Evolutionary conservation across 1,140 invertebrate species (phyloP).

Genomic region (Ceratina japonica): DNA sequence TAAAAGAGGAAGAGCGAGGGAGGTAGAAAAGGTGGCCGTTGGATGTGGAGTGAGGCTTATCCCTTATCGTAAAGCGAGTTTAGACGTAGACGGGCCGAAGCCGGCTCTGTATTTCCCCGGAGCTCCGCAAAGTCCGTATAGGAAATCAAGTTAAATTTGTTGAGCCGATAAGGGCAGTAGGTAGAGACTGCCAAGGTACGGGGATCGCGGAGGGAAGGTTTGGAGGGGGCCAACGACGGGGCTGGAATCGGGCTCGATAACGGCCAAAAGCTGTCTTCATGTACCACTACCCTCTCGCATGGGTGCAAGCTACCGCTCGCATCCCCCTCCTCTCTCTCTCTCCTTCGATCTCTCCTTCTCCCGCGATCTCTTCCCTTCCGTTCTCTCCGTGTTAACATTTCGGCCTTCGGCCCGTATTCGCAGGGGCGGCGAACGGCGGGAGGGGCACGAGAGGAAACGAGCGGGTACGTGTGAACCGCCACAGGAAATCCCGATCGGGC

Average conservation of each 20-base stretch:
- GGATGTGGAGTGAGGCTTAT: conserved; percentile 60
- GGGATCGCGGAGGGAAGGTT: conserved; percentile 5
- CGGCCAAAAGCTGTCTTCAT: conserved; percentile 60
- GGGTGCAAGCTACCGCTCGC: conserved; percentile 5
- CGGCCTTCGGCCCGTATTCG: not conserved
- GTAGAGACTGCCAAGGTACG: conserved; percentile 13
- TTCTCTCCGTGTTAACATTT: not conserved
- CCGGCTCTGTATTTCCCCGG: conserved; percentile 69
- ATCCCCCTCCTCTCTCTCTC: not conserved
- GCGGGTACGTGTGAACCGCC: conserved; percentile 47
- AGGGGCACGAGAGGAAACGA: too few relatives aligned
- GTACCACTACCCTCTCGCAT: conserved; percentile 34
- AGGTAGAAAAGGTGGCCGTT: not conserved
- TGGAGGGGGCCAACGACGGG: conserved; percentile 41
- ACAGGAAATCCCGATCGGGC: conserved; percentile 37
- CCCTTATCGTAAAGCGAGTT: conserved; percentile 73
- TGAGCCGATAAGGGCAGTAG: conserved; percentile 70
- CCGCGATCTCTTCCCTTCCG: not conserved
- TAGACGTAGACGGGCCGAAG: conserved; percentile 65
- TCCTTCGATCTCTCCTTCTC: not conserved
- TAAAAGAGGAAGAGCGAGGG: not conserved
- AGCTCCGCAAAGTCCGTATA: conserved; percentile 71
- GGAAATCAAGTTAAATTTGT: conserved; percentile 76
- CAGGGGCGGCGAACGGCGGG: too few relatives aligned
- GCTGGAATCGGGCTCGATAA: conserved; percentile 60